Percentiles rank a stretch among this genome's conserved stretches.
These are phyloP conservation scores for Brienomyrus longianalis DNA, from an alignment of 2,113 vertebrate species.

Conservation along the genomic window DNA sequence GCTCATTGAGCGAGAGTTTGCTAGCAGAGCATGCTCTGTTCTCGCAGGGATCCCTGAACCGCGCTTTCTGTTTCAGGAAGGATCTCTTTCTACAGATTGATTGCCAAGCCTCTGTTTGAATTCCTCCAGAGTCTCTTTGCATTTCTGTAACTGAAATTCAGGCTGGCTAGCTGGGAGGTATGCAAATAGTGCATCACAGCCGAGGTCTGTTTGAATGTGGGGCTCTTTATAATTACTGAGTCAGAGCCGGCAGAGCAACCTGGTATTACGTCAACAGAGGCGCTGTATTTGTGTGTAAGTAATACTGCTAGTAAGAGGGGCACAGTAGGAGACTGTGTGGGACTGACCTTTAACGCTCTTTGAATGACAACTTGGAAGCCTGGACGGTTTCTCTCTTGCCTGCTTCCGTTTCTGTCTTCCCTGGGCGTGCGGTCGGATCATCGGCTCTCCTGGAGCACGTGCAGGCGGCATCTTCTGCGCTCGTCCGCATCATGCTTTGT, in stretches of 20 bases:
- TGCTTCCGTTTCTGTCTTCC: conserved; percentile 28
- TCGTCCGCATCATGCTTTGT: background rate
- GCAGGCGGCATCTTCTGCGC: conserved; percentile 8
- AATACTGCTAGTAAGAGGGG: background rate
- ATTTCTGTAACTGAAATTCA: background rate
- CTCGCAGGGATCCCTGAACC: background rate
- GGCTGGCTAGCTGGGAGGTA: background rate
- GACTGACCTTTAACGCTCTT: conserved; percentile 27
- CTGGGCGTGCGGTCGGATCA: conserved; percentile 27
- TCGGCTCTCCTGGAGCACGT: conserved; percentile 33
- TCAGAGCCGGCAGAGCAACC: background rate
- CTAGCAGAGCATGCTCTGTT: background rate
- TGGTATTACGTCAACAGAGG: background rate
- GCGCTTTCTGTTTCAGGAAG: too few relatives aligned
- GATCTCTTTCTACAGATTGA: background rate
- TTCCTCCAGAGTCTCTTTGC: background rate
- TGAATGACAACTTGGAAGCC: conserved; percentile 20
- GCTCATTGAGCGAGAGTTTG: background rate
- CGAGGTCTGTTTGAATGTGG: background rate
- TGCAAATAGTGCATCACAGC: background rate
- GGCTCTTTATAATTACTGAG: background rate
- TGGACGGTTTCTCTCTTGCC: conserved; percentile 8
- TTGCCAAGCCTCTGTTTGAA: background rate
- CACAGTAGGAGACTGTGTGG: background rate
- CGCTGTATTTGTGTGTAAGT: background rate